phyloP scores from a whole-genome alignment of 2,113 vertebrate genomes.

The Leptobrachium ailaonicum region DNA sequence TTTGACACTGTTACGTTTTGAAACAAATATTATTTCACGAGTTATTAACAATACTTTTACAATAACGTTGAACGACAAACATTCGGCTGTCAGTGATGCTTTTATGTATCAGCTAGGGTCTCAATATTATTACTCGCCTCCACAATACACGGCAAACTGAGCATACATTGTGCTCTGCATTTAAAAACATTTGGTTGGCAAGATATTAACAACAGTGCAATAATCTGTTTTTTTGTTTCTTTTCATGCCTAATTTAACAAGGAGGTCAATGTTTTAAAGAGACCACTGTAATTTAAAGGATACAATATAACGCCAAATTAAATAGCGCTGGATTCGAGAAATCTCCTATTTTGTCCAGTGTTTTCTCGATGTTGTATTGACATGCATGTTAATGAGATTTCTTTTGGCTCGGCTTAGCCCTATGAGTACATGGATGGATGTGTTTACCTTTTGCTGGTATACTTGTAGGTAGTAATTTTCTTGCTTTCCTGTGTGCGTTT shows the following conservation, averaged over 20 bases:
- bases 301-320: slow-evolving; percentile 1
- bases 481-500: slow-evolving; percentile 15
- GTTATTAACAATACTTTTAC: too few relatives aligned
- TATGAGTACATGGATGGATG: neutral
- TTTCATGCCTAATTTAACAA: neutral
- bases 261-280: slow-evolving; percentile 29
- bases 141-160: neutral
- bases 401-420: slow-evolving; percentile 10
- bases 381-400: slow-evolving; percentile 34
- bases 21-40: neutral
- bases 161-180: slow-evolving; percentile 21
- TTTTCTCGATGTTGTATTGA: neutral
- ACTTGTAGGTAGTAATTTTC: slow-evolving; percentile 27
- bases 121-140: too few relatives aligned
- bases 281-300: slow-evolving; percentile 16
- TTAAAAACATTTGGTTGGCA: neutral
- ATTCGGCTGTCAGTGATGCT: too few relatives aligned
- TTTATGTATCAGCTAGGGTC: too few relatives aligned
- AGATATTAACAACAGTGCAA: neutral
- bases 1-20: neutral
- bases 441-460: slow-evolving; percentile 19
- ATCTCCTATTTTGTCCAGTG: neutral
- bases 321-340: neutral
- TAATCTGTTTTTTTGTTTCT: slow-evolving; percentile 4
- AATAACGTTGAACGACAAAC: too few relatives aligned